A percentile compares a stretch with the other conserved stretches of the same genome.
Evolutionary conservation across 2,797 vertebrate genomes (phyloP).

Genomic region (Caiman crocodilus): DNA sequence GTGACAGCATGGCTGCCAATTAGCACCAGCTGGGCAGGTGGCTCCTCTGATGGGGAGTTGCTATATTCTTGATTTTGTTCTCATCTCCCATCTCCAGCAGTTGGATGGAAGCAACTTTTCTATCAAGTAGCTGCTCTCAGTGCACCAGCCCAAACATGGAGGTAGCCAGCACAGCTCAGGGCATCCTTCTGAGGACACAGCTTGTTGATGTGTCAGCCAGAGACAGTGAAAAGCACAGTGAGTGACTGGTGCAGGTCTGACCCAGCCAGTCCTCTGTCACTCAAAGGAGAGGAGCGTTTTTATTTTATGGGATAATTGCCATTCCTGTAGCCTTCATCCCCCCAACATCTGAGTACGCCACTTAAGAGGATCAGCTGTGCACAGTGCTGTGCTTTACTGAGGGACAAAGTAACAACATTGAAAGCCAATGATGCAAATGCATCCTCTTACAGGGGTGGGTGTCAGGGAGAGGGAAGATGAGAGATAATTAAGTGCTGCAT

Average conservation of each 20-base stretch:
- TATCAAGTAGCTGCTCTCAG: constrained; percentile 47
- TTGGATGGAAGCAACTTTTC: constrained; percentile 48
- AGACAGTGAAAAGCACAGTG: constrained; percentile 16
- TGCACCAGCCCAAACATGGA: neutral
- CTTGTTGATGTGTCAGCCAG: neutral
- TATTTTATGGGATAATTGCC: neutral
- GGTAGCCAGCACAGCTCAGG: constrained; percentile 27
- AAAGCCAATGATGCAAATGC: neutral
- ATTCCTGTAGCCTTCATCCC: neutral
- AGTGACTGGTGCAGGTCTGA: neutral
- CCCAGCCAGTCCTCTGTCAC: neutral
- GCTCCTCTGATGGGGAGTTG: constrained; percentile 57
- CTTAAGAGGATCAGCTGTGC: neutral
- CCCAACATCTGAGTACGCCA: neutral
- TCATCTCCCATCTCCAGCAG: constrained; percentile 46
- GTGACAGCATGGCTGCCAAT: constrained; percentile 62
- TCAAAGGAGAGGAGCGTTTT: neutral
- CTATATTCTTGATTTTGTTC: constrained; percentile 53
- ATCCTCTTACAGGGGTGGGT: neutral
- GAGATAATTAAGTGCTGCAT: neutral
- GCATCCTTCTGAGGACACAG: constrained; percentile 11
- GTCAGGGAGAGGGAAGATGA: neutral
- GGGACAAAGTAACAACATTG: neutral
- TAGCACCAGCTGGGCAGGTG: constrained; percentile 27
- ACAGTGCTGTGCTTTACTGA: fast-evolving